Conservation (phyloP, 2,888 invertebrate genomes). For the Drosophila algonquin region DNA sequence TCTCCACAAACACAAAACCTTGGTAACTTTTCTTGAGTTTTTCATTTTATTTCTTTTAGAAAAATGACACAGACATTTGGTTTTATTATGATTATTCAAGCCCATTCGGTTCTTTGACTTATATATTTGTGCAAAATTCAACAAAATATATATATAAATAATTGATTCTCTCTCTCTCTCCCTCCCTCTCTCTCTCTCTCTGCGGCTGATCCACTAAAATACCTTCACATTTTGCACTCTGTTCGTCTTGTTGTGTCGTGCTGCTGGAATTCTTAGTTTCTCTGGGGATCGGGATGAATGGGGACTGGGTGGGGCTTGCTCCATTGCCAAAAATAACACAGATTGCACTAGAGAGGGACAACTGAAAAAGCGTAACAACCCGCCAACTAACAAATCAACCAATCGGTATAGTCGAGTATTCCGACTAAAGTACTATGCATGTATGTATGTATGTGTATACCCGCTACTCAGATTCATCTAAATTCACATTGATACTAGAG, state of each 20-base stretch:
- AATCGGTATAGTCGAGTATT: background rate
- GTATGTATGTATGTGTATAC: background rate
- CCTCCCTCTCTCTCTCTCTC: constrained; percentile 6
- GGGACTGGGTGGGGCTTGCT: background rate
- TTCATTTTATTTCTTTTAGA: constrained; percentile 67
- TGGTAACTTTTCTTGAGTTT: constrained; percentile 19
- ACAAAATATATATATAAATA: constrained; percentile 49
- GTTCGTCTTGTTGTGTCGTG: background rate
- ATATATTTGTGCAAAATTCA: constrained; percentile 51
- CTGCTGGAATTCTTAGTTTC: background rate
- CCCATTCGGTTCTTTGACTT: constrained; percentile 24
- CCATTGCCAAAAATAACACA: background rate
- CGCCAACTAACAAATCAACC: too few species aligned
- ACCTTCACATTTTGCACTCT: background rate
- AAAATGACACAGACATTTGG: constrained; percentile 73
- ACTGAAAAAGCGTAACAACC: background rate
- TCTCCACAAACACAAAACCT: background rate
- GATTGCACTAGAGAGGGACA: background rate
- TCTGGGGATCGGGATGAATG: background rate
- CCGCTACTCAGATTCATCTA: background rate
- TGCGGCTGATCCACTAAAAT: background rate
- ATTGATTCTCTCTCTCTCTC: constrained; percentile 14
- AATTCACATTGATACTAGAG: too few species aligned
- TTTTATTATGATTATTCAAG: constrained; percentile 28
- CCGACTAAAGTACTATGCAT: background rate